phyloP scores from a whole-genome alignment of 1,140 invertebrate species.

The Drosophila ohnishii region DNA sequence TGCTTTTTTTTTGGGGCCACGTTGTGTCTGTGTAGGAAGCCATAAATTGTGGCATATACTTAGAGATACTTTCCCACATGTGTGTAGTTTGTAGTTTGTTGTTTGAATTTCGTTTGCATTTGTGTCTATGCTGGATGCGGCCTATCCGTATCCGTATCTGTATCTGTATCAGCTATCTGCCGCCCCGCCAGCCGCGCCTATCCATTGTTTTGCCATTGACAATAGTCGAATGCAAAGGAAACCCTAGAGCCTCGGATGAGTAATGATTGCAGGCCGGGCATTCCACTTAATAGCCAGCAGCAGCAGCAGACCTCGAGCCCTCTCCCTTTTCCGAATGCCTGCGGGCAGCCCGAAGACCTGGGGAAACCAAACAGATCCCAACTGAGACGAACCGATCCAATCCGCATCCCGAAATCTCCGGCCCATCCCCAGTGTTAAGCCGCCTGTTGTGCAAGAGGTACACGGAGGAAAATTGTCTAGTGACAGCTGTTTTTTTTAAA shows the following conservation, averaged over 20 bases:
- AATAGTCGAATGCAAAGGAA: slow-evolving; percentile 55
- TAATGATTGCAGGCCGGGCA: slow-evolving; percentile 75
- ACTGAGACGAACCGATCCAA: slow-evolving; percentile 41
- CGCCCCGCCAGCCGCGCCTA: slow-evolving; percentile 30
- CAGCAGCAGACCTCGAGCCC: slow-evolving; percentile 36
- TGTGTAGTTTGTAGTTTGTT: slow-evolving; percentile 29
- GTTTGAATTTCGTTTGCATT: slow-evolving; percentile 32
- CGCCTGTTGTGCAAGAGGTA: slow-evolving; percentile 48
- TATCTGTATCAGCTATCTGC: slow-evolving; percentile 19
- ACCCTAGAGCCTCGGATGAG: slow-evolving; percentile 66
- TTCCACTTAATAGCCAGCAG: slow-evolving; percentile 67
- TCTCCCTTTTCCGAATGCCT: slow-evolving; percentile 28
- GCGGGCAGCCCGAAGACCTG: slow-evolving; percentile 53
- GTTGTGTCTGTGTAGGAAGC: slow-evolving; percentile 66
- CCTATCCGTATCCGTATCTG: slow-evolving; percentile 19
- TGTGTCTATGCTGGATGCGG: slow-evolving; percentile 31
- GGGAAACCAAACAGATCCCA: slow-evolving; percentile 40
- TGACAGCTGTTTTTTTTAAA: neutral
- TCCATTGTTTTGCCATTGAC: slow-evolving; percentile 72
- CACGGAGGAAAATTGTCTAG: neutral
- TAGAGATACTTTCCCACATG: slow-evolving; percentile 40
- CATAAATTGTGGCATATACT: slow-evolving; percentile 70
- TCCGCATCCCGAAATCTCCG: slow-evolving; percentile 27
- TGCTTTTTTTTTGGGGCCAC: slow-evolving; percentile 50
- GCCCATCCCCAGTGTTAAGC: slow-evolving; percentile 56